phyloP scores from a whole-genome alignment of 2,888 invertebrate species.

The Parnassius glacialis region DNA sequence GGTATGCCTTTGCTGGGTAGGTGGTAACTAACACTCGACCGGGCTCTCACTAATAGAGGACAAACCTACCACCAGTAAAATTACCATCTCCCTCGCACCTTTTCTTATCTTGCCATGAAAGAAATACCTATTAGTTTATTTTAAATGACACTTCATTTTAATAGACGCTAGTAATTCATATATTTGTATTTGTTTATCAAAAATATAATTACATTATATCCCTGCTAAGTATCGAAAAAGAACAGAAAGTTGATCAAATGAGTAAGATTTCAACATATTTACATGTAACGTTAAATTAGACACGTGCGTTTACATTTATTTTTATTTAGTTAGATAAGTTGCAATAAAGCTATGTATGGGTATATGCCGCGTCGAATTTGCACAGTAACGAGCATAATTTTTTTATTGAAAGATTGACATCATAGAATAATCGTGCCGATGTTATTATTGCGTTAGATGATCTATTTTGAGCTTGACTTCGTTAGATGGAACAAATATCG shows the following conservation, averaged over 20 bases:
- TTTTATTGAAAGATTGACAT: slow-evolving; percentile 26
- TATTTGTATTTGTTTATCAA: too few species aligned
- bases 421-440: slow-evolving; percentile 39
- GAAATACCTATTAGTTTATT: too few species aligned
- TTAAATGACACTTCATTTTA: too few species aligned
- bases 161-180: too few species aligned
- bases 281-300: slow-evolving; percentile 48
- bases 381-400: slow-evolving; percentile 34
- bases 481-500: slow-evolving; percentile 43
- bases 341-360: slow-evolving; percentile 46
- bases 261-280: slow-evolving; percentile 54
- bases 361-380: slow-evolving; percentile 43
- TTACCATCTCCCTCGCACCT: too few species aligned
- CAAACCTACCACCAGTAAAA: too few species aligned
- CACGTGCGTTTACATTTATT: slow-evolving; percentile 59
- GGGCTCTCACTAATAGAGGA: too few species aligned
- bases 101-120: too few species aligned
- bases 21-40: too few species aligned
- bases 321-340: slow-evolving; percentile 48
- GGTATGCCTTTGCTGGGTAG: too few species aligned
- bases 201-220: slow-evolving; percentile 42
- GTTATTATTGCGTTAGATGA: slow-evolving; percentile 48
- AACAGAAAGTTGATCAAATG: slow-evolving; percentile 49
- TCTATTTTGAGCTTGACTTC: slow-evolving; percentile 61
- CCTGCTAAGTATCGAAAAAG: slow-evolving; percentile 39